phyloP scores from a whole-genome alignment of 2,113 vertebrate genomes.

The Eolophus roseicapilla region DNA sequence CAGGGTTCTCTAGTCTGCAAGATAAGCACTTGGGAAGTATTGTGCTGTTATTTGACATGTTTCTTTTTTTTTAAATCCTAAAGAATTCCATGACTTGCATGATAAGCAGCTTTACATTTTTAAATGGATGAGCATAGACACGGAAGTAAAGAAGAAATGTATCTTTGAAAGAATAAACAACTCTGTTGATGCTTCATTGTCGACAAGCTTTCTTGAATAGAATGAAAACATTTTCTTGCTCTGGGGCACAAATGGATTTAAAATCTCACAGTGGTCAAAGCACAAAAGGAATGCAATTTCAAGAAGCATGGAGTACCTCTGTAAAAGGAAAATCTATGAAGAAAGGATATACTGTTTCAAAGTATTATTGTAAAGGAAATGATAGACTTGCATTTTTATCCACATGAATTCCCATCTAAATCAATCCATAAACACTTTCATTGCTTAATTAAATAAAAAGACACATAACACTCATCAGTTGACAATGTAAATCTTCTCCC shows the following conservation, averaged over 20 bases:
- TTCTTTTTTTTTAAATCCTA: slow-evolving; percentile 16
- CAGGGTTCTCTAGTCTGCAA: slow-evolving; percentile 29
- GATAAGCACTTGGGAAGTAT: slow-evolving; percentile 43
- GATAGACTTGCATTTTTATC: slow-evolving; percentile 7
- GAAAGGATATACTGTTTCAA: slow-evolving; percentile 28
- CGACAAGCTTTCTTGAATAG: neutral
- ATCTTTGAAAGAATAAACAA: slow-evolving; percentile 11
- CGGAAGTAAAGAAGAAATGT: neutral
- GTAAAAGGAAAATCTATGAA: slow-evolving; percentile 6
- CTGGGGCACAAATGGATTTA: slow-evolving; percentile 32
- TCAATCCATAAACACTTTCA: neutral
- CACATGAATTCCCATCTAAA: neutral
- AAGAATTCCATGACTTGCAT: slow-evolving; percentile 20
- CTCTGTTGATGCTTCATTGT: neutral
- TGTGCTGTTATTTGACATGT: slow-evolving; percentile 26
- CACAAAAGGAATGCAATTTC: neutral
- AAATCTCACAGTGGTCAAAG: slow-evolving; percentile 7
- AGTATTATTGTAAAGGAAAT: slow-evolving; percentile 3
- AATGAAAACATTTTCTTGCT: slow-evolving; percentile 9
- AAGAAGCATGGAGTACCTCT: neutral
- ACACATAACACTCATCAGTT: neutral
- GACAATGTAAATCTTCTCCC: neutral
- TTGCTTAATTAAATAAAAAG: neutral
- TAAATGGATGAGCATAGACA: slow-evolving; percentile 12
- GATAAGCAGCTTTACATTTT: slow-evolving; percentile 56